Conservation (phyloP, 2,888 invertebrate species). For the Aporophyla nigra region DNA sequence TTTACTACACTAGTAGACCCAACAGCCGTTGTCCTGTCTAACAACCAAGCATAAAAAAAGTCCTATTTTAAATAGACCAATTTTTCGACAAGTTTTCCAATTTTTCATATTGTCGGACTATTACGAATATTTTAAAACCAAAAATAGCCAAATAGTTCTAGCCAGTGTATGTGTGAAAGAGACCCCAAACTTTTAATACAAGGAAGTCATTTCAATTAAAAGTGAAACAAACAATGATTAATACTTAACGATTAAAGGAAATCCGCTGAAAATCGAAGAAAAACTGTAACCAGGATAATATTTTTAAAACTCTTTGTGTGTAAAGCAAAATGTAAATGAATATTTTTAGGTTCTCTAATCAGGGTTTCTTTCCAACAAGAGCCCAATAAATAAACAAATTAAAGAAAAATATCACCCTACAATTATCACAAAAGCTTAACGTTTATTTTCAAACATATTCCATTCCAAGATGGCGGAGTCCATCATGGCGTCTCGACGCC, state of each 20-base stretch:
- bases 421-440: background rate
- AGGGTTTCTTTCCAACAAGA: too few species aligned
- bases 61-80: too few species aligned
- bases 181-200: too few species aligned
- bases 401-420: background rate
- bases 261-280: background rate
- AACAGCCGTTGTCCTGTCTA: background rate
- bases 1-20: background rate
- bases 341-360: background rate
- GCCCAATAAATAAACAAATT: background rate
- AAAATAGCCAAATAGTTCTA: background rate
- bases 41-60: background rate
- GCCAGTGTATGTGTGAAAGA: too few species aligned
- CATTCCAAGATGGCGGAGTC: slow-evolving; percentile 41
- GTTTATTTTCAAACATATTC: slow-evolving; percentile 16
- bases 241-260: background rate
- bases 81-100: too few species aligned
- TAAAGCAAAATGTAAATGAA: background rate
- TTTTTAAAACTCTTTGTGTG: background rate
- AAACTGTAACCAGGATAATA: background rate
- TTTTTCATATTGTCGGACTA: too few species aligned
- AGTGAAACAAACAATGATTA: too few species aligned
- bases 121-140: too few species aligned
- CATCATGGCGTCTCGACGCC: slow-evolving; percentile 35
- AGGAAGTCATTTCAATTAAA: background rate